Percentiles rank a stretch among this genome's conserved stretches.
Conservation (phyloP, 64 coral and sea anemone species). For the Hydrozoanthus tunicans region DNA sequence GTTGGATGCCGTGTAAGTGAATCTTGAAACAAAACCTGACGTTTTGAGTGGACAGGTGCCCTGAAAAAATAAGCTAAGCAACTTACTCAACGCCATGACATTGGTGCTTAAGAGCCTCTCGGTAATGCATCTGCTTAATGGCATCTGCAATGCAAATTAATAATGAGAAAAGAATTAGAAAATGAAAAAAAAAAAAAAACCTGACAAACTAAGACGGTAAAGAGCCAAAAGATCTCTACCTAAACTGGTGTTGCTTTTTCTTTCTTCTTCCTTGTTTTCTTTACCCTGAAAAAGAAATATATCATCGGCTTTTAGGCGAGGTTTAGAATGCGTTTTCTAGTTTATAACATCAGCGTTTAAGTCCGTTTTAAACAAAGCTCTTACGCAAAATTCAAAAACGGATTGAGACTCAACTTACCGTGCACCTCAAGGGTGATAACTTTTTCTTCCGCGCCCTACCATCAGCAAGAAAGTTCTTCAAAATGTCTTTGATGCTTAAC, state of each 20-base stretch:
- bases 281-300: conserved; percentile 31
- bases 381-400: neutral
- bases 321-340: neutral
- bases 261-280: conserved; percentile 35
- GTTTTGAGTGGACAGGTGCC: too few relatives aligned
- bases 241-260: conserved; percentile 15
- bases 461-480: conserved; percentile 49
- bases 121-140: conserved; percentile 19
- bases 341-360: neutral
- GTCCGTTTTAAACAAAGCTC: neutral
- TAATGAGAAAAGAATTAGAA: neutral
- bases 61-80: too few relatives aligned
- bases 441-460: conserved; percentile 31
- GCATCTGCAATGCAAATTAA: neutral
- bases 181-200: neutral
- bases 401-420: neutral
- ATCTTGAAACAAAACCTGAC: too few relatives aligned
- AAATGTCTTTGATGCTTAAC: conserved; percentile 37
- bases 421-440: conserved; percentile 29
- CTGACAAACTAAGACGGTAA: neutral
- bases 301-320: neutral
- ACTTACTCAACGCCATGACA: conserved; percentile 50
- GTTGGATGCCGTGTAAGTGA: too few relatives aligned
- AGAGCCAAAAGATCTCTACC: neutral
- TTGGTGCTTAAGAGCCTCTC: conserved; percentile 1